Base-by-base conservation (phyloP, 2,888 invertebrate species). In the Eupelmus urozonus region DNA sequence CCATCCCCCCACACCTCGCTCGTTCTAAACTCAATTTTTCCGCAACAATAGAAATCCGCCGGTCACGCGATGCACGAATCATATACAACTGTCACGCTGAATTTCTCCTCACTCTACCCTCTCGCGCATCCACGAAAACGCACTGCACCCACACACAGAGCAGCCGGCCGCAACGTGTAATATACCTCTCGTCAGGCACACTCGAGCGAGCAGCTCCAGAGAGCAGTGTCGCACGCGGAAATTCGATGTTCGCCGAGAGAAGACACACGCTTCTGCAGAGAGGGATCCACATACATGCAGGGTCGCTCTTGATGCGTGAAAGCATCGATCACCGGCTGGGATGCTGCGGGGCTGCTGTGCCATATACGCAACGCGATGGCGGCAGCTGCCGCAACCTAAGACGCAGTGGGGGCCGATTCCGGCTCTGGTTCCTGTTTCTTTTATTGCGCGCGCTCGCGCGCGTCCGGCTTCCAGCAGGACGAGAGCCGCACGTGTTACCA, bases 271-370 rank as follows among this genome's bases (percentile, higher is more conserved):
- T 57, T 49, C 42, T 69, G 57, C 49, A 55, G 70, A 51, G n/a
- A 25, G n/a, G 18, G 42, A 18, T 4, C 2, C 18, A 51, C 23
- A n/a, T n/a, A n/a, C n/a, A n/a, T n/a, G n/a, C n/a, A n/a, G 27
- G 76, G 27, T 34, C 55, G 69, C 25, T 23, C 78, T 80, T 73
- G 80, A 80, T 73, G 82, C 82, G 84, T 81, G 80, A 82, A 83
- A 85, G 82, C 85, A 86, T 85, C 84, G 82, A 85, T 85, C 85
- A 85, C 62, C 82, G 80, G 83, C 80, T 81, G 25, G 65, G 45
- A 45, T 55, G 42, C 82, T 45, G 13, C 13, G 18, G 59, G 25
- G 55, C 29, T n/a, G 27, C 57, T n/a, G 42, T 42, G 42, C n/a
- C 13, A 49, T 20, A 29, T 18, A 49, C 16, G 65, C 57, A 49